These are phyloP conservation scores for Agrenia bidenticulata DNA, from an alignment of 2,888 invertebrate species.

Conservation along the genomic window DNA sequence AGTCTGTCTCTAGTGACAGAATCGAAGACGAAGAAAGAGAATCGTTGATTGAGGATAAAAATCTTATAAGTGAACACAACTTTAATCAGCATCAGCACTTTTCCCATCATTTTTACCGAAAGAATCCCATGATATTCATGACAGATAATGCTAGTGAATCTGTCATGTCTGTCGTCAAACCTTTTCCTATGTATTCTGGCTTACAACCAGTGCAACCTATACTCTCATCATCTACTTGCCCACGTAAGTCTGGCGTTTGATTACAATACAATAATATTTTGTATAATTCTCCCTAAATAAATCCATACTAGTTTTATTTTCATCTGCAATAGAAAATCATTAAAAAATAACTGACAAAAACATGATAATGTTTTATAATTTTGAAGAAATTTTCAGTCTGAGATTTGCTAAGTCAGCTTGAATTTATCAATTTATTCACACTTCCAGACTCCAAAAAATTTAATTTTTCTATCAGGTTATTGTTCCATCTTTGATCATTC, in stretches of 20 bases:
- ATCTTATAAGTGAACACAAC: conserved; percentile 4
- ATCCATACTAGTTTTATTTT: no score
- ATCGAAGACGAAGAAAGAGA: conserved; percentile 25
- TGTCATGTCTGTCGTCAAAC: conserved; percentile 35
- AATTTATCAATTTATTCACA: no score
- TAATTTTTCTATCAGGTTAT: no score
- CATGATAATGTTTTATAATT: no score
- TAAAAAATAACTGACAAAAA: no score
- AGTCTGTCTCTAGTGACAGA: conserved; percentile 15
- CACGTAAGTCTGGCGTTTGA: conserved; percentile 3
- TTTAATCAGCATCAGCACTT: conserved; percentile 8
- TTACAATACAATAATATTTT: no score
- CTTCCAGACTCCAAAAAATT: no score
- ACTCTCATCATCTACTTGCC: conserved; percentile 4
- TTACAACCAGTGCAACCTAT: conserved; percentile 18
- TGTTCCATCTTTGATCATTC: no score
- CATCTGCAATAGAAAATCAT: no score
- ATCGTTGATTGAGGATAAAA: neutral
- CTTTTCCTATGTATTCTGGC: conserved; percentile 44
- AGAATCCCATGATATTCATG: conserved; percentile 6
- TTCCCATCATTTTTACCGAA: conserved; percentile 9
- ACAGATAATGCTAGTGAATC: neutral
- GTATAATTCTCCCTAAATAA: no score
- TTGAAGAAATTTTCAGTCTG: no score
- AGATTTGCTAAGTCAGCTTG: no score